A percentile compares a stretch with the other conserved stretches of the same genome.
Conservation (phyloP, 2,113 vertebrate genomes). For the Rhagologus leucostigma region DNA sequence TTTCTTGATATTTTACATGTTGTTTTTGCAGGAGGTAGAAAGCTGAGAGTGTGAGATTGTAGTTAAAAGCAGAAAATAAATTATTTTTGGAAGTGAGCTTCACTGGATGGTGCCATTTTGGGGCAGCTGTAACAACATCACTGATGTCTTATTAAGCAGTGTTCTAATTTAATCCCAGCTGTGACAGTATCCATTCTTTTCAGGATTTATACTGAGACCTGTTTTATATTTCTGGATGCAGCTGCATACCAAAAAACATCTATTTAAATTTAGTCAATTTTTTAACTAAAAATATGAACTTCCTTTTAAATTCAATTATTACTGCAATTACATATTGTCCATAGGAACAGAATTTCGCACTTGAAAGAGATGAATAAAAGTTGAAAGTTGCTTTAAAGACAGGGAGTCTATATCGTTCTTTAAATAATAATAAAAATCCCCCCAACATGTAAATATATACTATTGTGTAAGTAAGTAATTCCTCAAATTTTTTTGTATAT, state of each 20-base stretch:
- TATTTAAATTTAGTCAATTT: not conserved
- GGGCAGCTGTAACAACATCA: not conserved
- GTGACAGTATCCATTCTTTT: conserved; percentile 8
- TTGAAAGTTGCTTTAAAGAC: not conserved
- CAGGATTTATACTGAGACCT: not conserved
- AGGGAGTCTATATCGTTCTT: not conserved
- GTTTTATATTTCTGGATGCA: not conserved
- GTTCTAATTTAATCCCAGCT: conserved; percentile 10
- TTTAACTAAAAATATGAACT: not conserved
- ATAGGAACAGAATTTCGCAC: not conserved
- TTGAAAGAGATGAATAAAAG: not conserved
- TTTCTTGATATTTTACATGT: not conserved
- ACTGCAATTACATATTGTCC: not conserved
- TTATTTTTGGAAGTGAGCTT: not conserved
- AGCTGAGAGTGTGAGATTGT: not conserved
- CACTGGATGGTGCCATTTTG: not conserved
- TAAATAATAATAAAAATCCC: not conserved
- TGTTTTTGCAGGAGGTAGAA: not conserved
- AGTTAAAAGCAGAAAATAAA: not conserved
- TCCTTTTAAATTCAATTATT: not conserved
- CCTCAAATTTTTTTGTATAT: not conserved
- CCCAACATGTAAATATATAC: not conserved
- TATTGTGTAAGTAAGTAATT: not conserved
- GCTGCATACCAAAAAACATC: not conserved
- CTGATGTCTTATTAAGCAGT: not conserved